A percentile compares a stretch with the other conserved stretches of the same genome.
Evolutionary conservation across 2,888 invertebrate species (phyloP).

Genomic region (Pharmacophagus antenor): DNA sequence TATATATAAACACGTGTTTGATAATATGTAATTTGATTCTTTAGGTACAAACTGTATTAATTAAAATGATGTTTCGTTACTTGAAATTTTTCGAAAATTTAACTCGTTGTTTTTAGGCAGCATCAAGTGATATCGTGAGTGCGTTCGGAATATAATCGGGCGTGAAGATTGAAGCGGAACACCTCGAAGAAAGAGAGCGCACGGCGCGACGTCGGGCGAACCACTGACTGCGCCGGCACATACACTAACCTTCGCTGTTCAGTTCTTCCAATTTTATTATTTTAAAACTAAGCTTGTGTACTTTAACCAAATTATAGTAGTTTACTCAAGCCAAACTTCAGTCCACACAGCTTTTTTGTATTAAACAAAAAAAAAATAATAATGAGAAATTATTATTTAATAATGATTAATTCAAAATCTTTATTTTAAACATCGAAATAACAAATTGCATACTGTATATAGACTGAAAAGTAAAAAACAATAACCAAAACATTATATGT

Average conservation of each 20-base stretch:
- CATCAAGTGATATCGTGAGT: constrained; percentile 42
- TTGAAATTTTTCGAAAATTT: constrained; percentile 32
- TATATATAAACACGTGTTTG: constrained; percentile 72
- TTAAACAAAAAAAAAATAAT: neutral
- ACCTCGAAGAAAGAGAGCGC: constrained; percentile 61
- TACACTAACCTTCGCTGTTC: constrained; percentile 46
- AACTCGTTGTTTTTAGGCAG: constrained; percentile 23
- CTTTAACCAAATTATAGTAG: constrained; percentile 54
- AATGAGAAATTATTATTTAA: too few species aligned
- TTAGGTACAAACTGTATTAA: constrained; percentile 31
- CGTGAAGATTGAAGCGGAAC: constrained; percentile 52
- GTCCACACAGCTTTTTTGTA: neutral
- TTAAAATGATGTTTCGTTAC: constrained; percentile 11
- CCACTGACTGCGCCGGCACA: constrained; percentile 71
- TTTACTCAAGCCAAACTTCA: constrained; percentile 23
- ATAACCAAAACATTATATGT: too few species aligned
- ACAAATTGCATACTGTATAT: too few species aligned
- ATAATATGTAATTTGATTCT: constrained; percentile 51
- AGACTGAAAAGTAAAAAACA: too few species aligned
- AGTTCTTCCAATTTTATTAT: constrained; percentile 72
- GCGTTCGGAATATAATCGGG: constrained; percentile 61
- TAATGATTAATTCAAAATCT: too few species aligned
- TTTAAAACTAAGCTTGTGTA: constrained; percentile 53
- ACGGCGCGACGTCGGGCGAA: constrained; percentile 70
- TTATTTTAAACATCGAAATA: too few species aligned